Percentiles rank a stretch among this genome's conserved stretches.
Evolutionary conservation across 2,113 vertebrate genomes (phyloP).

Genomic region (Dromas ardeola): DNA sequence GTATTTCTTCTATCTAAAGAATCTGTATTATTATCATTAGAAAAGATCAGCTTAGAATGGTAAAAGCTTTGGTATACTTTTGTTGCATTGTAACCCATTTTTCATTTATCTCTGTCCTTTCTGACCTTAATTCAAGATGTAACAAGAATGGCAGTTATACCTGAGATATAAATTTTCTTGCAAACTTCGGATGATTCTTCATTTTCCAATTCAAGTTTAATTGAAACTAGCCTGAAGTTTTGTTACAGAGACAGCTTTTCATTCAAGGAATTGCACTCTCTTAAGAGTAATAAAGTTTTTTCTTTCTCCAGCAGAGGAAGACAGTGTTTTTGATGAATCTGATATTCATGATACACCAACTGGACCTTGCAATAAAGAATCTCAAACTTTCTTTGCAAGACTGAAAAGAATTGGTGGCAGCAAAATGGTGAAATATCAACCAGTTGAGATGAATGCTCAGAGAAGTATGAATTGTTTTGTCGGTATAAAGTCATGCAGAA

Average conservation of each 20-base stretch:
- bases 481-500: constrained; percentile 65
- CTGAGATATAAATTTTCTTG: background rate
- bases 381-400: constrained; percentile 98
- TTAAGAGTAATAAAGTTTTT: constrained; percentile 69
- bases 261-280: constrained; percentile 37
- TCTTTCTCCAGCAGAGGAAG: constrained; percentile 88
- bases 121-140: background rate
- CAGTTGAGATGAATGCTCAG: constrained; percentile 96
- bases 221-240: background rate
- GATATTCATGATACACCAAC: constrained; percentile 98
- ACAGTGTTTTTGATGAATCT: constrained; percentile 99
- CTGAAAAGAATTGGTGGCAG: constrained; percentile 98
- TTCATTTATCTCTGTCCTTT: background rate
- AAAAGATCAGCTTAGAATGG: background rate
- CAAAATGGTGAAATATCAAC: constrained; percentile 99
- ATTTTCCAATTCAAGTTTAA: constrained; percentile 10
- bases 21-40: background rate
- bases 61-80: background rate
- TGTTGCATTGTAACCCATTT: background rate
- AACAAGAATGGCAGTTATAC: background rate
- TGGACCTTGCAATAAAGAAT: constrained; percentile 94
- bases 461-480: constrained; percentile 88
- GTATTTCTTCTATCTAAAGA: background rate
- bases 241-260: background rate
- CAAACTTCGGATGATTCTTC: background rate